phyloP scores from a whole-genome alignment of 2,888 invertebrate genomes.

The Cyclophora punctaria region DNA sequence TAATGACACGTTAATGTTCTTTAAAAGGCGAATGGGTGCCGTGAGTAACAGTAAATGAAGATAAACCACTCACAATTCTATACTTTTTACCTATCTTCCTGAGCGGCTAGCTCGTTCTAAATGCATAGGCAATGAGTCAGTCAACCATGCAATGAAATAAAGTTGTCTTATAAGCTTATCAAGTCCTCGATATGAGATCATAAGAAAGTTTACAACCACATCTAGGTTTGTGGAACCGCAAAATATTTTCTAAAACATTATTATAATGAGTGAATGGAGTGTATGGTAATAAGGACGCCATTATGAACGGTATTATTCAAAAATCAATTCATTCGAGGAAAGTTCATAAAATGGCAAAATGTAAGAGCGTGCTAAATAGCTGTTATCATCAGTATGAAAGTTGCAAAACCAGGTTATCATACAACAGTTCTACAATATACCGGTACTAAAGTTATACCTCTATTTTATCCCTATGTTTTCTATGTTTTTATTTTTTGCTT shows the following conservation, averaged over 20 bases:
- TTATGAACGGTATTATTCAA: too few species aligned
- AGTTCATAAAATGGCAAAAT: too few species aligned
- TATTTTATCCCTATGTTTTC: too few species aligned
- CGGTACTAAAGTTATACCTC: neutral
- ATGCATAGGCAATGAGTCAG: constrained; percentile 72
- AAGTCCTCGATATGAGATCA: neutral
- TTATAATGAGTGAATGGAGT: too few species aligned
- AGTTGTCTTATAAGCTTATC: neutral
- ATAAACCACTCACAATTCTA: constrained; percentile 64
- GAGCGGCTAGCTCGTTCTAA: constrained; percentile 59
- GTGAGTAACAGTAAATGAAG: constrained; percentile 66
- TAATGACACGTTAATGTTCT: constrained; percentile 66
- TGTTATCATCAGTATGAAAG: constrained; percentile 15
- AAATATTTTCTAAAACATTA: too few species aligned
- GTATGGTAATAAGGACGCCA: too few species aligned
- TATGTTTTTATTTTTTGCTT: too few species aligned
- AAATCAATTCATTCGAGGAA: too few species aligned
- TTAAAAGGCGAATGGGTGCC: constrained; percentile 51
- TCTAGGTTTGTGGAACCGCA: too few species aligned
- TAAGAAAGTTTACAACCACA: neutral
- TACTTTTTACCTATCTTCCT: constrained; percentile 62
- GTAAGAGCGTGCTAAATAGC: neutral
- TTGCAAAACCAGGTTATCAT: constrained; percentile 8
- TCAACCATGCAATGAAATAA: constrained; percentile 36
- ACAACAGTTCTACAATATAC: neutral